A percentile compares a stretch with the other conserved stretches of the same genome.
Conservation (phyloP, 2,113 vertebrate species). For the Cyanoliseus patagonus region DNA sequence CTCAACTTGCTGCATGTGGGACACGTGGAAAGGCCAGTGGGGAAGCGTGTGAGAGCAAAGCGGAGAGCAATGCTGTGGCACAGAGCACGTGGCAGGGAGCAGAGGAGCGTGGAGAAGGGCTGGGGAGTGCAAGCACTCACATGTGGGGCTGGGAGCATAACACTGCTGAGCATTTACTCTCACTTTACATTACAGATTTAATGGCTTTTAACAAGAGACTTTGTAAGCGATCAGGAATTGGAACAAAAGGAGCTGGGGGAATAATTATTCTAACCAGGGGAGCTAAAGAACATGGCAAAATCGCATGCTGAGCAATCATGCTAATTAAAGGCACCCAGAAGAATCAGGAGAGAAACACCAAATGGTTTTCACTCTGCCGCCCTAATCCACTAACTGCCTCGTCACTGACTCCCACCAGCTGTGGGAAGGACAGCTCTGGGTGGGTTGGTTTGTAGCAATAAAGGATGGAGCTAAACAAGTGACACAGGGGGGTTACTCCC, state of each 20-base stretch:
- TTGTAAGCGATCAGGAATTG: slow-evolving; percentile 66
- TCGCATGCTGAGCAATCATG: slow-evolving; percentile 38
- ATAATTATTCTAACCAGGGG: slow-evolving; percentile 63
- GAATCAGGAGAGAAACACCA: slow-evolving; percentile 64
- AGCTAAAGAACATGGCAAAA: slow-evolving; percentile 26
- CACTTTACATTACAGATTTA: slow-evolving; percentile 47
- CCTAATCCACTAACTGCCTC: slow-evolving; percentile 56
- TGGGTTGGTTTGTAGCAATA: background rate
- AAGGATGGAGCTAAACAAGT: slow-evolving; percentile 6
- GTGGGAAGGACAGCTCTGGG: background rate
- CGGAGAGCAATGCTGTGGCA: background rate
- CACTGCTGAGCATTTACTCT: background rate
- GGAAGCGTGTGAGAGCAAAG: background rate
- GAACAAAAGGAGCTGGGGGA: slow-evolving; percentile 59
- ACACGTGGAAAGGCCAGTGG: background rate
- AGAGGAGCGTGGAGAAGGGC: background rate
- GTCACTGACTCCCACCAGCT: slow-evolving; percentile 44
- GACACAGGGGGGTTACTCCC: fast-evolving
- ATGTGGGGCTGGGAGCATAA: background rate
- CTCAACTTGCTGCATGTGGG: background rate
- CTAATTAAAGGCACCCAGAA: slow-evolving; percentile 76
- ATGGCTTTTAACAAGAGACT: slow-evolving; percentile 69
- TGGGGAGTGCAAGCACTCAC: background rate
- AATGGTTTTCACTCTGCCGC: slow-evolving; percentile 66
- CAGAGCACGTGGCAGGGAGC: slow-evolving; percentile 12